phyloP scores from a whole-genome alignment of 2,113 vertebrate species.

The human region GRCh38 chr12:81174001-81174500 shows the following conservation, averaged over 20 bases:
- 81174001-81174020: neutral
- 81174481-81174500: neutral
- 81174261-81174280: neutral
- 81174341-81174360: slow-evolving; percentile 14
- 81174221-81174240: neutral
- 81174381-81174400: slow-evolving; percentile 31
- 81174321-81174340: slow-evolving; percentile 62
- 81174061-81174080: neutral
- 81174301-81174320: neutral
- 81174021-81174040: neutral
- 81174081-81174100: neutral
- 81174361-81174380: slow-evolving; percentile 45
- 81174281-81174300: neutral
- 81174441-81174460: neutral
- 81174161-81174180: neutral
- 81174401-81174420: neutral
- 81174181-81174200: neutral
- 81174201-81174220: neutral
- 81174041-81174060: neutral
- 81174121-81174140: neutral
- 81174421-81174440: neutral
- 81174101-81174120: neutral
- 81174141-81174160: neutral
- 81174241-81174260: neutral
- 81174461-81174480: neutral